Evolutionary conservation across 2,113 vertebrate species (phyloP), one percentile per base, ranked within the genome.

Genomic region (Sebastes fasciatus): DNA sequence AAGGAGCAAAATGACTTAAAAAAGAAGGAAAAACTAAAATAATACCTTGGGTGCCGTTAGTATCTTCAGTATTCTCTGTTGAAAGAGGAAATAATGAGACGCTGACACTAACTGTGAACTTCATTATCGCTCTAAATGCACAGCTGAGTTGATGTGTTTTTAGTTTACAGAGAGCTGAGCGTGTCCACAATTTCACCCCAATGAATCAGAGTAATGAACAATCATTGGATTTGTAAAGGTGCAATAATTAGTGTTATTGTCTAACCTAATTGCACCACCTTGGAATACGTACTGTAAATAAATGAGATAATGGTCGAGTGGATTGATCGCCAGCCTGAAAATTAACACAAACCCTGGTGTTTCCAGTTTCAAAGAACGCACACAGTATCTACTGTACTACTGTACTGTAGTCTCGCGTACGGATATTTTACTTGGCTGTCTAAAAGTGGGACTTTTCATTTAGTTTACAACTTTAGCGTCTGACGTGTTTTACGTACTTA

Each of bases 191-290:
- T 21, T 21, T 23, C 40, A 17, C 60, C 68, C 52, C 42, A 51
- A 77, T 23, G 5, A 70, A 70, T 70, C 45, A 45, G 13, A 49
- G 55, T 71, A 74, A 65, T 40, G 21, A 60, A 19, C 21, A n/a
- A 21, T 58, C 17, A 6, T 6, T 3, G 34, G 26, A 63, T 6
- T 26, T 0, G 2, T 14, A 4, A 43, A 62, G 43, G 21, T 61
- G 62, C 54, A 46, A 11, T 21, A 52, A 74, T 74, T 19, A 16
- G 55, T 6, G n/a, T 51, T 34, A 13, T 14, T 67, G 52, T 52
- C 23, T 5, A 34, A 6, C 23, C 11, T n/a, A 66, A 49, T 66
- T 57, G 23, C 23, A 23, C 16, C 16, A 8, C 40, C 16, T 26
- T 13, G 40, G 21, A 62, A 6, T 8, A 9, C 5, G 13, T 6